phyloP scores from a whole-genome alignment of 2,113 vertebrate species.

The Melanostigma gelatinosum region DNA sequence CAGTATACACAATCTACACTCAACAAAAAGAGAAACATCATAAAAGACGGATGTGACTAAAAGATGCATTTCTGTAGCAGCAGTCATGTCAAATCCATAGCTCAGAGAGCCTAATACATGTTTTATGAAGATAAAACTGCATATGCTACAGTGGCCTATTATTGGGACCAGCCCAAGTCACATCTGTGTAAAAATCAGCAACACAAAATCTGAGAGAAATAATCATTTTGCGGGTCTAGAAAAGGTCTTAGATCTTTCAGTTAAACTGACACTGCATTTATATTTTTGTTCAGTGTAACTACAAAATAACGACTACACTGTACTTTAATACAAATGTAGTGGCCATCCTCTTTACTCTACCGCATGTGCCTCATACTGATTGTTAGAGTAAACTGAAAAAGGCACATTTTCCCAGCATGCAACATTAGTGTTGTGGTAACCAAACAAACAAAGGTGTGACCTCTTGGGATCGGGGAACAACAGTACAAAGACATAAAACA shows the following conservation, averaged over 20 bases:
- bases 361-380: background rate
- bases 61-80: too few species aligned
- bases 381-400: background rate
- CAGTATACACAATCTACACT: background rate
- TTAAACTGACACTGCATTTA: background rate
- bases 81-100: too few species aligned
- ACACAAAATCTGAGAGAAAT: background rate
- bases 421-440: background rate
- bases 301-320: background rate
- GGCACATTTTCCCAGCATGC: background rate
- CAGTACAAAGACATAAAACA: background rate
- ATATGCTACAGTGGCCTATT: background rate
- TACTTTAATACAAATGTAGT: background rate
- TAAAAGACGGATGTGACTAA: background rate
- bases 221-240: background rate
- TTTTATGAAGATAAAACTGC: background rate
- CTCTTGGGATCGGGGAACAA: background rate
- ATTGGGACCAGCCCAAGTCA: background rate
- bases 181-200: background rate
- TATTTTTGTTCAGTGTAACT: background rate
- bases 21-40: background rate
- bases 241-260: background rate
- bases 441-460: background rate
- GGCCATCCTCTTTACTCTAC: background rate
- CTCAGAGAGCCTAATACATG: background rate